These are phyloP conservation scores for Carpatolechia fugitivella DNA, from an alignment of 2,888 invertebrate species.

Conservation along the genomic window DNA sequence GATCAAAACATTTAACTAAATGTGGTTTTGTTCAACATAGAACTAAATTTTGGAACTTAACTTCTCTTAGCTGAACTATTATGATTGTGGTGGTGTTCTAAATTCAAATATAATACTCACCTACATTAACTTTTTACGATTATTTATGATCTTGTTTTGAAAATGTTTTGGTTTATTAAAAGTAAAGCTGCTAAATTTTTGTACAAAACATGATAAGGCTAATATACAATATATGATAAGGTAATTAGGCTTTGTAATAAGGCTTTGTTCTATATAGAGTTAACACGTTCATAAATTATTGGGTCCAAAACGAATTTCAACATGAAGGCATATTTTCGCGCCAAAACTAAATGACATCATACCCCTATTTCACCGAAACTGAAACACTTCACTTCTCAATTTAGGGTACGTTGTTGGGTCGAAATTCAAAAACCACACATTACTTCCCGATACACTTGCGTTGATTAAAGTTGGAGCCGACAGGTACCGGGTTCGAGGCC, in stretches of 20 bases:
- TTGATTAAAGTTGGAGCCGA: slow-evolving; percentile 31
- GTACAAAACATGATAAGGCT: too few species aligned
- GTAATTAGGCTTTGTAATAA: too few species aligned
- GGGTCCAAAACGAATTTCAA: too few species aligned
- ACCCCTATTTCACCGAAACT: not conserved
- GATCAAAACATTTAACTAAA: slow-evolving; percentile 19
- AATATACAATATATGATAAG: too few species aligned
- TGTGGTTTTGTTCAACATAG: slow-evolving; percentile 17
- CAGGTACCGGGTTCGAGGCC: slow-evolving; percentile 26
- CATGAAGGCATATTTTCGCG: not conserved
- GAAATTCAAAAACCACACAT: slow-evolving; percentile 15
- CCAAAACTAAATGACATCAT: not conserved
- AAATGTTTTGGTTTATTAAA: too few species aligned
- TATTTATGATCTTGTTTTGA: too few species aligned
- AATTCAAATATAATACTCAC: not conserved
- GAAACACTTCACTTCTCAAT: not conserved
- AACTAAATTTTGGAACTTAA: slow-evolving; percentile 13
- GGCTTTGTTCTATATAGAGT: too few species aligned
- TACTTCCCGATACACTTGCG: slow-evolving; percentile 25
- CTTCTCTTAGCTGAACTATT: slow-evolving; percentile 15
- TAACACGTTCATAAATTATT: too few species aligned
- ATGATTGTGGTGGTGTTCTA: not conserved
- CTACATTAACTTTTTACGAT: too few species aligned
- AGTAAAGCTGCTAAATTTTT: too few species aligned
- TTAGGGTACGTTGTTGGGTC: not conserved